phyloP scores from a whole-genome alignment of 2,888 invertebrate genomes.

The Flexamia atlantica region DNA sequence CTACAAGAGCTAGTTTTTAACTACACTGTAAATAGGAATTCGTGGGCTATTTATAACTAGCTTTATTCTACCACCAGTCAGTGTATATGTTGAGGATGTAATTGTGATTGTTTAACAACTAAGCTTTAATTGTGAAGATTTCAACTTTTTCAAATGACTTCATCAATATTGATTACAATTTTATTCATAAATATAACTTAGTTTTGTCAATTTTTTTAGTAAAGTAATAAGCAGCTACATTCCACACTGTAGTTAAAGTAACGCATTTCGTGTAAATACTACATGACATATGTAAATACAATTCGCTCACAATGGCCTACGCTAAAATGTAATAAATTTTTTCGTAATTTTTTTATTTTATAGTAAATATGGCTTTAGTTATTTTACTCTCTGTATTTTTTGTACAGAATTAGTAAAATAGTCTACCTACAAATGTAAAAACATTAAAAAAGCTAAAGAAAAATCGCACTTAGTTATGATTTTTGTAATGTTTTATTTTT shows the following conservation, averaged over 20 bases:
- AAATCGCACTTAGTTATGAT: too few relatives aligned
- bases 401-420: too few relatives aligned
- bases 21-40: not conserved
- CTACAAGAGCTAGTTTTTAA: not conserved
- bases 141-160: too few relatives aligned
- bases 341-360: too few relatives aligned
- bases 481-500: too few relatives aligned
- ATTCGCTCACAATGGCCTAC: slow-evolving; percentile 1
- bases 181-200: too few relatives aligned
- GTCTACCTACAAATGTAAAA: too few relatives aligned
- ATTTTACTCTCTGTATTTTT: too few relatives aligned
- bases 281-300: not conserved
- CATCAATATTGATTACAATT: too few relatives aligned
- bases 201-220: not conserved
- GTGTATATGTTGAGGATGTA: not conserved
- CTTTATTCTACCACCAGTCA: not conserved
- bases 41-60: not conserved
- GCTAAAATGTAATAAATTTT: slow-evolving; percentile 6
- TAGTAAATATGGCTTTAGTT: too few relatives aligned
- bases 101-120: not conserved
- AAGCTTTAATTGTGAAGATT: not conserved
- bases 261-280: slow-evolving; percentile 1
- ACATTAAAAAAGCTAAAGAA: too few relatives aligned
- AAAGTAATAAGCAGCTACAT: not conserved
- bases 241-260: not conserved